A percentile compares a stretch with the other conserved stretches of the same genome.
These are phyloP conservation scores for Periphyllus acericola DNA, from an alignment of 2,888 invertebrate species.

Conservation along the genomic window DNA sequence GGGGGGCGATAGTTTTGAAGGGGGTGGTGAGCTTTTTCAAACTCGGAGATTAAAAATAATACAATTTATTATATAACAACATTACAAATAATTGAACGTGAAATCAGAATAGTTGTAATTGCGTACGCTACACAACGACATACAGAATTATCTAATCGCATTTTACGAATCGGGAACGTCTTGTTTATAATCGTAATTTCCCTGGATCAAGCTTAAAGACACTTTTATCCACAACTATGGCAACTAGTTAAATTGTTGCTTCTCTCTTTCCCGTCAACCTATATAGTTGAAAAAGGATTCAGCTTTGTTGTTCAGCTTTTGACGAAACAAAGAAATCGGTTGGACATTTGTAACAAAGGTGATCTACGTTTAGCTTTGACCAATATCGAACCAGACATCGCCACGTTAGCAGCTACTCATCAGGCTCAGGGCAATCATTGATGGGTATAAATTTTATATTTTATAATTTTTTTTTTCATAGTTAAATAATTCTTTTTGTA, in stretches of 20 bases:
- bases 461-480: slow-evolving; percentile 21
- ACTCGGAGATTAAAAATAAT: no score
- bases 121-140: no score
- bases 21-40: no score
- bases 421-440: slow-evolving; percentile 44
- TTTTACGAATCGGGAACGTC: no score
- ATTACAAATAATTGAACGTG: no score
- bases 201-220: no score
- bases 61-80: no score
- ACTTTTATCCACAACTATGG: slow-evolving; percentile 26
- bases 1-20: no score
- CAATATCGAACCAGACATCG: slow-evolving; percentile 1
- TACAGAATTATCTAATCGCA: no score
- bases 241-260: slow-evolving; percentile 26
- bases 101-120: no score
- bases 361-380: slow-evolving; percentile 14
- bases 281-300: slow-evolving; percentile 36
- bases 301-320: slow-evolving; percentile 28
- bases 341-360: slow-evolving; percentile 34
- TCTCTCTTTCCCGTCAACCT: slow-evolving; percentile 28
- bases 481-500: no score
- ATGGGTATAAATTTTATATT: slow-evolving; percentile 35
- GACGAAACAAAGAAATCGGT: slow-evolving; percentile 34
- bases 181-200: no score
- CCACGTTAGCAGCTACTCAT: slow-evolving; percentile 46